Evolutionary conservation across 2,797 vertebrate species (phyloP), one percentile per base, ranked within the genome.

Genomic region (Sebastolobus altivelis): DNA sequence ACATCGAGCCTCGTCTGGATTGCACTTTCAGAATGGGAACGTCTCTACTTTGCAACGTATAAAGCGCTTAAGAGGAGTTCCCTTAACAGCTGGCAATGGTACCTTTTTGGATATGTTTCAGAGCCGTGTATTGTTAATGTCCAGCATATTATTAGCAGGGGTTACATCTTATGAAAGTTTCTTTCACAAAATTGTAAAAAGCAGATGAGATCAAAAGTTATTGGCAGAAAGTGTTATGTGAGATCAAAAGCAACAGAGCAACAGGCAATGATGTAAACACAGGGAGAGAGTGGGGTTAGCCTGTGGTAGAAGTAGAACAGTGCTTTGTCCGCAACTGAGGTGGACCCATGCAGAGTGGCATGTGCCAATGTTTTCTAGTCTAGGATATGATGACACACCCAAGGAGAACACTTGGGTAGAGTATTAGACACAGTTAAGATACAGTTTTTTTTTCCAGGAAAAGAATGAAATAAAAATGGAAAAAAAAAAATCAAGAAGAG

Each of bases 41-140:
- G 88, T 93, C 93, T 96, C 94, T 92, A 95, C 95, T 96, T 96
- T 96, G 93, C 95, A 96, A 93, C 94, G 81, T 88, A 93, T 88
- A 96, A 95, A 95, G 95, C 94, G 94, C 92, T 94, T 92, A 68
- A 85, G 77, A 93, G 93, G 91, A 90, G 89, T 88, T 93, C 84
- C 89, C 94, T 96, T 94, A 95, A 94, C 95, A 93, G 93, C 94
- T 91, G 92, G 93, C 88, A 91, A 87, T 88, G 87, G 83, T 86
- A 72, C 79, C 43, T 79, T 82, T 88, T 88, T 80, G 67, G 83
- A 91, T 90, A 87, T 87, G 86, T 92, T 87, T 90, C 82, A 91
- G 92, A 94, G 92, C 90, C 86, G 85, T 88, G 83, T 89, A 69
- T 81, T 77, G 79, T 80, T 81, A 87, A 91, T 92, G 89, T 92